Percentiles rank a stretch among this genome's conserved stretches.
Evolutionary conservation across 2,113 vertebrate genomes (phyloP).

Genomic region (Cryptotis parvus): DNA sequence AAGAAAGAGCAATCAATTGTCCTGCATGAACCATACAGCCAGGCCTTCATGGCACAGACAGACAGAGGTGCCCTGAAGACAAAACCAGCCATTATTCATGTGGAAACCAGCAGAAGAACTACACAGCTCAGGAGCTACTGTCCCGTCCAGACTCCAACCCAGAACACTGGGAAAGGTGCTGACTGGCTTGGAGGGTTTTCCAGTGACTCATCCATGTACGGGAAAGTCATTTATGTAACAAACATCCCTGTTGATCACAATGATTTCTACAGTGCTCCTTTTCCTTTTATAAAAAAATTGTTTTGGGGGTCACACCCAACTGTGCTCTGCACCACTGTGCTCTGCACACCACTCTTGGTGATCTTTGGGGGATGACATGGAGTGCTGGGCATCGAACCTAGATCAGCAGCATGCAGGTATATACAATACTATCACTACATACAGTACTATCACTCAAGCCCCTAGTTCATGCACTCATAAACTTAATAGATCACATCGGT

Average conservation of each 20-base stretch:
- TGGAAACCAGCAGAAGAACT: not conserved
- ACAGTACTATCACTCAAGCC: no score
- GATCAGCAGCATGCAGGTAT: no score
- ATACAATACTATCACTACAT: no score
- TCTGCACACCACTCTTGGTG: no score
- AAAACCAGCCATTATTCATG: not conserved
- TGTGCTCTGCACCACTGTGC: not conserved
- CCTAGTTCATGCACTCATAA: not conserved
- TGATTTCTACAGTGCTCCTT: not conserved
- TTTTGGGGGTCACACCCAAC: no score
- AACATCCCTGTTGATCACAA: conserved; percentile 42
- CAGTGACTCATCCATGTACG: not conserved
- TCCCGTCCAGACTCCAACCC: not conserved
- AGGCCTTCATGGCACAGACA: not conserved
- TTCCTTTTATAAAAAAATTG: no score
- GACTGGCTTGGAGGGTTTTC: conserved; percentile 50
- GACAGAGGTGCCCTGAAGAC: not conserved
- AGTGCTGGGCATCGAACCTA: no score
- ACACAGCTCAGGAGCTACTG: no score
- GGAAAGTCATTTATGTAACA: conserved; percentile 29
- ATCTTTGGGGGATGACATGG: no score
- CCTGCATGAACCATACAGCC: no score
- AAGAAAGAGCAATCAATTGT: not conserved
- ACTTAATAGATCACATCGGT: not conserved
- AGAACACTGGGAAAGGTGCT: not conserved